A percentile compares a stretch with the other conserved stretches of the same genome.
Evolutionary conservation across 2,797 vertebrate genomes (phyloP).

Genomic region (Coluber constrictor): DNA sequence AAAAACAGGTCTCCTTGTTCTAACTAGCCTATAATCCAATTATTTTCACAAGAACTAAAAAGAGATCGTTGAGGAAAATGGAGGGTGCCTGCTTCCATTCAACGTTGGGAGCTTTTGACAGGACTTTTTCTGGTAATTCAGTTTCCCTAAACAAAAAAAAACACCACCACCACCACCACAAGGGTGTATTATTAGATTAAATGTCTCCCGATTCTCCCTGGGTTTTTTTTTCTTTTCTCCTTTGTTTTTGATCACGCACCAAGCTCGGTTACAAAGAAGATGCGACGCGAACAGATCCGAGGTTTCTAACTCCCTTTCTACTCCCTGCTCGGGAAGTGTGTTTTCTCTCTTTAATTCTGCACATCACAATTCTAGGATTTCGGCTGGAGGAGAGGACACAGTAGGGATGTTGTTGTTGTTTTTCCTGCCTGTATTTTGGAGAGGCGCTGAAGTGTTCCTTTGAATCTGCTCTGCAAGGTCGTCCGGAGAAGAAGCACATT

Average conservation of each 20-base stretch:
- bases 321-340: no score
- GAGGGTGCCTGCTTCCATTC: not conserved
- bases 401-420: not conserved
- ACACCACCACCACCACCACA: fast-evolving
- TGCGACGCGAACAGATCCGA: fast-evolving
- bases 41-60: not conserved
- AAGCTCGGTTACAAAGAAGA: no score
- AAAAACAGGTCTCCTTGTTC: not conserved
- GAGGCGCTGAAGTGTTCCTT: not conserved
- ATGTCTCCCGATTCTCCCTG: not conserved
- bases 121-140: not conserved
- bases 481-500: not conserved
- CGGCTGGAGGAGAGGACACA: fast-evolving
- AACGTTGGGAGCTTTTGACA: not conserved
- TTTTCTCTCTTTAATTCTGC: no score
- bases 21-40: not conserved
- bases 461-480: not conserved
- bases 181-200: not conserved
- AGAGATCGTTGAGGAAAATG: not conserved
- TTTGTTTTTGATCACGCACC: no score
- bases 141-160: not conserved
- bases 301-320: not conserved
- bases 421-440: not conserved
- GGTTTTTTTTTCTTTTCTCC: no score
- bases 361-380: not conserved